A percentile compares a stretch with the other conserved stretches of the same genome.
Evolutionary conservation across 2,888 invertebrate species (phyloP).

Genomic region (Oxystoma pomonae): DNA sequence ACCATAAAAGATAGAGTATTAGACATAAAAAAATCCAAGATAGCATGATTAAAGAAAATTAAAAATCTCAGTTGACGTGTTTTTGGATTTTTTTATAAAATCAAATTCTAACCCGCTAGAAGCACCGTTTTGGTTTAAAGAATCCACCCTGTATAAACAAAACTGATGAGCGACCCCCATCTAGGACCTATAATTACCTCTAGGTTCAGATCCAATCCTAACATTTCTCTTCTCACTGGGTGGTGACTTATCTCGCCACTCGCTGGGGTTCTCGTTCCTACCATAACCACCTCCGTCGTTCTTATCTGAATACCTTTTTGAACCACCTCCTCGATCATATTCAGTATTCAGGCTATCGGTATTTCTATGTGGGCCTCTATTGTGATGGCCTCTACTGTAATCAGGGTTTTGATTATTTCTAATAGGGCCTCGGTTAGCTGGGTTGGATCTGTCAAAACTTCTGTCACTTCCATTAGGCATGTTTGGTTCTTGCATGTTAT

Average conservation of each 20-base stretch:
- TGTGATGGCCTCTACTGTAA: constrained; percentile 19
- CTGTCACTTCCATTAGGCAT: constrained; percentile 20
- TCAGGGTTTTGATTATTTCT: constrained; percentile 30
- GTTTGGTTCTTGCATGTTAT: constrained; percentile 8
- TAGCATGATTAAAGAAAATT: too few relatives aligned
- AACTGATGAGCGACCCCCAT: too few relatives aligned
- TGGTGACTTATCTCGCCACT: constrained; percentile 37
- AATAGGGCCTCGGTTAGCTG: constrained; percentile 23
- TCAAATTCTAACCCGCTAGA: too few relatives aligned
- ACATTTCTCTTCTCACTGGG: constrained; percentile 40
- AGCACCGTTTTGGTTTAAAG: too few relatives aligned
- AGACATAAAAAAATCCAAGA: too few relatives aligned
- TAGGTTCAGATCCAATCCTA: constrained; percentile 62
- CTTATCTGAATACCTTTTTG: constrained; percentile 35
- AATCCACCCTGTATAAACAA: too few relatives aligned
- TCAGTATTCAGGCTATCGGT: background rate
- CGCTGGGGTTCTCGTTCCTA: constrained; percentile 27
- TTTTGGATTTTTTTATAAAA: too few relatives aligned
- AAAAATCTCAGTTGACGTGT: too few relatives aligned
- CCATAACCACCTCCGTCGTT: constrained; percentile 13
- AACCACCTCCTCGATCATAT: background rate
- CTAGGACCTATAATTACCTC: constrained; percentile 47
- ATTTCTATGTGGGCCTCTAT: constrained; percentile 9
- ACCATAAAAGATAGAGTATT: too few relatives aligned
- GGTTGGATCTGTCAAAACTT: constrained; percentile 23